Evolutionary conservation across 2,888 invertebrate species (phyloP).

Genomic region (Schrankia costaestrigalis): DNA sequence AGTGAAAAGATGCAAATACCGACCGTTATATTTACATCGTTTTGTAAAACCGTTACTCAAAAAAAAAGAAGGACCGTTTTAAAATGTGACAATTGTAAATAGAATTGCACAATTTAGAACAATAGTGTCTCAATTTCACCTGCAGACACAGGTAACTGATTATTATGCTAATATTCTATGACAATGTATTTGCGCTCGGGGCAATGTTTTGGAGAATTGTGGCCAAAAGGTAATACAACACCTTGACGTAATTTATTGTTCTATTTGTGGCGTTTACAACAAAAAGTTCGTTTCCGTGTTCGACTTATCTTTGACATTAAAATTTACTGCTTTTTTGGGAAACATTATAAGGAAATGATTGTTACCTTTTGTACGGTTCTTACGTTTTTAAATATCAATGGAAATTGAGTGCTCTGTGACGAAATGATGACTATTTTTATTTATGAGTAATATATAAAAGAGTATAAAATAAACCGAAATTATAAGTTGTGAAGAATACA

Average conservation of each 20-base stretch:
- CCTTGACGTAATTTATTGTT: slow-evolving; percentile 76
- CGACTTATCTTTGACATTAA: slow-evolving; percentile 65
- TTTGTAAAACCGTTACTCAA: slow-evolving; percentile 56
- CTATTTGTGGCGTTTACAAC: slow-evolving; percentile 65
- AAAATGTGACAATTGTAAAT: slow-evolving; percentile 51
- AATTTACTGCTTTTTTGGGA: slow-evolving; percentile 54
- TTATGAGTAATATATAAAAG: no score
- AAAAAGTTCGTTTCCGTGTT: slow-evolving; percentile 78
- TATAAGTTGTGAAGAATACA: no score
- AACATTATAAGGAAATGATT: slow-evolving; percentile 23
- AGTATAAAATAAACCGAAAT: no score
- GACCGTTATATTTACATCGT: slow-evolving; percentile 71
- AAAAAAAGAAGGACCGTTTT: slow-evolving; percentile 55
- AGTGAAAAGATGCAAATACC: slow-evolving; percentile 65
- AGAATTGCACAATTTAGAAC: slow-evolving; percentile 62
- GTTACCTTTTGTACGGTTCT: slow-evolving; percentile 12
- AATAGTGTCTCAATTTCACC: slow-evolving; percentile 66
- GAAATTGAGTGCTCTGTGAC: neutral
- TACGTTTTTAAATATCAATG: slow-evolving; percentile 18
- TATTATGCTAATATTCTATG: slow-evolving; percentile 70
- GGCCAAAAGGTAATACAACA: slow-evolving; percentile 69
- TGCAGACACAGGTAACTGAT: slow-evolving; percentile 73
- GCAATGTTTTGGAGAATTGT: slow-evolving; percentile 73
- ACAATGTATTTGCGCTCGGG: slow-evolving; percentile 60
- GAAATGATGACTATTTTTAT: no score